A percentile compares a stretch with the other conserved stretches of the same genome.
Conservation (phyloP, 1,140 invertebrate genomes). For the Atta colombica region DNA sequence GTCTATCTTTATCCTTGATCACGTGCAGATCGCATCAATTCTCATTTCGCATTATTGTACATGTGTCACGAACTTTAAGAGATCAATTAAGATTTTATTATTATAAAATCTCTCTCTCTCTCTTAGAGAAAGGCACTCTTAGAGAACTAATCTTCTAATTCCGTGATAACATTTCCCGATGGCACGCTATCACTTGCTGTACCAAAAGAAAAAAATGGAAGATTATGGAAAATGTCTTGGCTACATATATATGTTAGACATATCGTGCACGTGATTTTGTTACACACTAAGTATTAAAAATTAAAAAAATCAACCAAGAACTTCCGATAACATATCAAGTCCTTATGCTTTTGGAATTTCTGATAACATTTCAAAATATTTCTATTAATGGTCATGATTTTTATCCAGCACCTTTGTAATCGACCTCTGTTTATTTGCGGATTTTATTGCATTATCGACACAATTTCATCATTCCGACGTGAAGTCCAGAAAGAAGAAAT, state of each 20-base stretch:
- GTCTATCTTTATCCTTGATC: conserved; percentile 55
- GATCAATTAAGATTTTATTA: neutral
- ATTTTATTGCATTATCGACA: neutral
- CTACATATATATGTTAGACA: neutral
- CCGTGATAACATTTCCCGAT: conserved; percentile 9
- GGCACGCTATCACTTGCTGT: neutral
- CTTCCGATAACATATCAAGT: neutral
- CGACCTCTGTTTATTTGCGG: neutral
- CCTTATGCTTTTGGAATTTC: conserved; percentile 5
- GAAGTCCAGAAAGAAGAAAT: neutral
- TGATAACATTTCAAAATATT: conserved; percentile 17
- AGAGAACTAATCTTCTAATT: conserved; percentile 3
- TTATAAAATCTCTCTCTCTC: neutral
- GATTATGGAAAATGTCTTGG: conserved; percentile 7
- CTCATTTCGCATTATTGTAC: conserved; percentile 19
- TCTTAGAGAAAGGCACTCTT: neutral
- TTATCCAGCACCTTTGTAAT: neutral
- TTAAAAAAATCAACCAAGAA: too few relatives aligned
- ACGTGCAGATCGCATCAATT: conserved; percentile 26
- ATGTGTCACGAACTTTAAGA: conserved; percentile 3
- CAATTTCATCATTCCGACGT: neutral
- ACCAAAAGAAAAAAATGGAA: neutral
- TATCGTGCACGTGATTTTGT: conserved; percentile 10
- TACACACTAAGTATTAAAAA: neutral
- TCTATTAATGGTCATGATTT: neutral